Base-by-base conservation (phyloP, 2,888 invertebrate species). In the Pasiphila rectangulata region DNA sequence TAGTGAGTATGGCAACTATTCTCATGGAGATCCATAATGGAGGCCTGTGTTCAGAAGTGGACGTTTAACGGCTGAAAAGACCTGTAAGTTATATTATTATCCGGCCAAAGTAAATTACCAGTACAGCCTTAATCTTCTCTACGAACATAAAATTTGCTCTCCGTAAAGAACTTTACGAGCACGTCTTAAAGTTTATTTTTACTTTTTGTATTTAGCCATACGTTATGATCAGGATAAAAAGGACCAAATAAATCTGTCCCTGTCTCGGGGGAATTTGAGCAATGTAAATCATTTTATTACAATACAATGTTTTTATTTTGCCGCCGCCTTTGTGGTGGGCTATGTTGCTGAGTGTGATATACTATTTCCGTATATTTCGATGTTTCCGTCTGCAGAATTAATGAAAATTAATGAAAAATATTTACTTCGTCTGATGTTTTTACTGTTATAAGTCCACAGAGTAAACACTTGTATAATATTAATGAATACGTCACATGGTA, bases 281-380 rank as follows among this genome's bases (percentile, higher is more conserved):
- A 83, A 84, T 83, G 86, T 85, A 84, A 85, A 84, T 84, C 83
- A 83, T 85, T 85, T 85, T 83, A 85, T 84, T 83, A 83, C 81
- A 79, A 79, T 75, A 64, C 71, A 63, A 75, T 71, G 68, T 79
- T 77, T 81, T 85, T 83, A 74, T 77, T 32, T 77, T 68, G 68
- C 67, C 73, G 75, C 74, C 63, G 72, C 72, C 71, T 82, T 80
- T 79, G 77, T 75, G 74, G 72, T 75, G 67, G 71, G 71, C 69
- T 70, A 62, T 66, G 68, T 69, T 69, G 74, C 51, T 39, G 30
- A 50, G 38, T 50, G 47, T 54, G 51, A 51, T 54, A 44, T 49
- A 54, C 46, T 50, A 54, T 54, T 51, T 51, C 56, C 50, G 50
- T 53, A 37, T 38, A 37, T 27, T 19, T 38, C 32, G 10, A 32